phyloP scores from a whole-genome alignment of 30 jellyfish, hydroid and myxozoan species.

The Hydra vulgaris region DNA sequence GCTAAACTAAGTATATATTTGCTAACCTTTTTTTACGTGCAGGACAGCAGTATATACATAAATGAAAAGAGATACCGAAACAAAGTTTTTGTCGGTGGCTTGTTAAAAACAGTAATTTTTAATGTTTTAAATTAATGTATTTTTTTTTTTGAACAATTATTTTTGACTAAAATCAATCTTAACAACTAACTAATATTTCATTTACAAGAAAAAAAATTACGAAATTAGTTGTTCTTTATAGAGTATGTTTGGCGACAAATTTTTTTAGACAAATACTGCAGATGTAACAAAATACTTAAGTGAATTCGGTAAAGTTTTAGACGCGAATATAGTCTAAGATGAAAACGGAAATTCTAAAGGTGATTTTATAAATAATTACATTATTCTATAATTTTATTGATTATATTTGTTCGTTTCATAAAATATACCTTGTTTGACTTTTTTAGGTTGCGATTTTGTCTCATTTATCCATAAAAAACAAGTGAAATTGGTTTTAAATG shows the following conservation, averaged over 20 bases:
- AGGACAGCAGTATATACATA: background rate
- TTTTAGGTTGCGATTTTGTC: background rate
- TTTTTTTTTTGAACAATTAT: too few species aligned
- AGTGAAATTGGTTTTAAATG: background rate
- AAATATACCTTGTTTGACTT: too few species aligned
- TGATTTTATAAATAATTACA: too few species aligned
- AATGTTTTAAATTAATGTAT: too few species aligned
- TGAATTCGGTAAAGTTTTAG: background rate
- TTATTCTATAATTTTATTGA: background rate
- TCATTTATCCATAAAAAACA: background rate
- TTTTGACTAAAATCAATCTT: too few species aligned
- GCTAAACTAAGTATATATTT: too few species aligned
- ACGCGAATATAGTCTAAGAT: background rate
- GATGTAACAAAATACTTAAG: background rate
- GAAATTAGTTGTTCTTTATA: too few species aligned
- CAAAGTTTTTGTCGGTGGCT: background rate
- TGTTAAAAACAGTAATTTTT: background rate
- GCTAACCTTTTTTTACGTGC: background rate
- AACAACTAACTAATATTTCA: too few species aligned
- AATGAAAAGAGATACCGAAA: background rate
- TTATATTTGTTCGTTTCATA: background rate
- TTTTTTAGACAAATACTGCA: background rate
- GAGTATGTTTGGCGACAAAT: background rate
- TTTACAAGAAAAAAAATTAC: too few species aligned
- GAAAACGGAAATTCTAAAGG: background rate